Conservation (phyloP, 2,113 vertebrate species). For the Takifugu bimaculatus region DNA sequence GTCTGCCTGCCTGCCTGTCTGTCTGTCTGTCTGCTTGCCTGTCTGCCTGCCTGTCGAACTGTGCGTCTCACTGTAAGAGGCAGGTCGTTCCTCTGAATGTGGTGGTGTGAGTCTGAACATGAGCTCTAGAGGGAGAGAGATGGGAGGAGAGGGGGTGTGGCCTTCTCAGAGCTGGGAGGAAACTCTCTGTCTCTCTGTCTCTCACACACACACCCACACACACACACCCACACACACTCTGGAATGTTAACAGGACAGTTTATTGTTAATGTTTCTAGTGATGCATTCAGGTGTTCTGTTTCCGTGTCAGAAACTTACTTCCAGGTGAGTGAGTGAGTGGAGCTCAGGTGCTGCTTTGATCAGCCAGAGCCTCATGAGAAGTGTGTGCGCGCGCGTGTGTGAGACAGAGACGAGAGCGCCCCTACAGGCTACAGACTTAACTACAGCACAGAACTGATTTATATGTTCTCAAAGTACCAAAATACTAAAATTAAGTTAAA, state of each 20-base stretch:
- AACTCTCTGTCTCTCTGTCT: background rate
- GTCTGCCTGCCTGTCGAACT: background rate
- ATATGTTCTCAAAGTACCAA: no score
- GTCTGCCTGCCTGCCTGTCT: background rate
- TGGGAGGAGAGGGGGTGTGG: constrained; percentile 18
- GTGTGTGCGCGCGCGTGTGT: background rate
- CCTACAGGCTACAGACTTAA: background rate
- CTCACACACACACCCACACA: constrained; percentile 8
- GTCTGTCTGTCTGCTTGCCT: background rate
- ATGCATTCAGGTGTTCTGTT: constrained; percentile 3
- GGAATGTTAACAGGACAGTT: constrained; percentile 19
- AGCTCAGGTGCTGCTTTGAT: constrained; percentile 29
- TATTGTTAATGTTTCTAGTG: constrained; percentile 26
- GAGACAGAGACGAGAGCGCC: background rate
- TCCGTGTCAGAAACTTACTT: background rate
- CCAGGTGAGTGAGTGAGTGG: constrained; percentile 1
- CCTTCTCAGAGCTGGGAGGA: constrained; percentile 17
- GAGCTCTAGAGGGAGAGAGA: constrained; percentile 24
- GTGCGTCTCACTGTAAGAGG: background rate
- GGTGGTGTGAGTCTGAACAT: constrained; percentile 8
- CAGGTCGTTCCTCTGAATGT: constrained; percentile 9
- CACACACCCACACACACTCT: constrained; percentile 9
- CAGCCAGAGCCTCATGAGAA: background rate
- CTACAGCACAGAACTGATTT: background rate
- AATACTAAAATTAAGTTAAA: no score